phyloP scores from a whole-genome alignment of 2,797 vertebrate species.

The Falco naumanni region DNA sequence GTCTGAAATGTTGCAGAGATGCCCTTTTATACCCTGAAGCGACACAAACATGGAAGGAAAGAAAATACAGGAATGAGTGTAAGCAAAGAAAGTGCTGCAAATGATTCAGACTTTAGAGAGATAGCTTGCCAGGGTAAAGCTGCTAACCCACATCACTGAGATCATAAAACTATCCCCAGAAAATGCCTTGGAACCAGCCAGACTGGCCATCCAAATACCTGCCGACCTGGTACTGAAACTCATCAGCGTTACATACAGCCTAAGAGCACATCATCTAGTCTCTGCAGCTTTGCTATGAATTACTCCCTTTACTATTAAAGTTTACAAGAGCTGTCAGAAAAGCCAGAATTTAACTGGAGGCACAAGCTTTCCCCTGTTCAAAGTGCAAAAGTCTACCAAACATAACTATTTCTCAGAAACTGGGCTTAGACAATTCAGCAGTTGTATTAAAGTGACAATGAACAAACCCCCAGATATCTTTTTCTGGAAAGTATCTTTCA shows the following conservation, averaged over 20 bases:
- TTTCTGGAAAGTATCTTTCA: not conserved
- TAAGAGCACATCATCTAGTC: not conserved
- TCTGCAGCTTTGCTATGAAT: not conserved
- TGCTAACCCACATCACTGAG: not conserved
- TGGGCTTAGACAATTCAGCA: not conserved
- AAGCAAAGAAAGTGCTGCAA: not conserved
- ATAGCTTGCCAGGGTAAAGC: not conserved
- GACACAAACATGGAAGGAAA: not conserved
- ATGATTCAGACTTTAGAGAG: not conserved
- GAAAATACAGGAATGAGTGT: not conserved
- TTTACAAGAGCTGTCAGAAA: not conserved
- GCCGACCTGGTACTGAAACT: not conserved
- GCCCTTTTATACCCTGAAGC: not conserved
- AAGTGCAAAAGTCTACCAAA: not conserved
- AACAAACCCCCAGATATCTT: not conserved
- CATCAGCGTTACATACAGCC: not conserved
- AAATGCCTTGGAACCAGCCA: not conserved
- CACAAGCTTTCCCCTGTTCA: not conserved
- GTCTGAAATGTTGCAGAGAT: not conserved
- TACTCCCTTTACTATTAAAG: not conserved
- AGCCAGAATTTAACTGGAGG: not conserved
- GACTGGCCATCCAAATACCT: fast-evolving
- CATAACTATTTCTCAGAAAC: not conserved
- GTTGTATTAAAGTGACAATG: not conserved
- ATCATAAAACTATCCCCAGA: not conserved